Conservation (phyloP, 2,113 vertebrate species). For the Sturnus vulgaris region DNA sequence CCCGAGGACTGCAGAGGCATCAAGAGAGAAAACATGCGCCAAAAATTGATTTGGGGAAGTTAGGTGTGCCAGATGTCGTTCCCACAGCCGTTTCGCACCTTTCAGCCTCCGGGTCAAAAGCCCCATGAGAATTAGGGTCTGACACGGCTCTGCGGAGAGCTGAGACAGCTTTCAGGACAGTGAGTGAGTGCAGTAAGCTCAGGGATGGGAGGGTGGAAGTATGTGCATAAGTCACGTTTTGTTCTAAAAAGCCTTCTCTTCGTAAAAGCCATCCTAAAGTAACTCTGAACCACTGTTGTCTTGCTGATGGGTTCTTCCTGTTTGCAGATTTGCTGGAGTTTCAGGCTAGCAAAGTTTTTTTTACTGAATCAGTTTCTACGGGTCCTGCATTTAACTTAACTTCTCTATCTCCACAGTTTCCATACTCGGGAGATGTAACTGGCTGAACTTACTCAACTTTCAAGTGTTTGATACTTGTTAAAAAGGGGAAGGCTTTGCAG, state of each 20-base stretch:
- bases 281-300: background rate
- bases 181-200: background rate
- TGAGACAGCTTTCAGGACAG: background rate
- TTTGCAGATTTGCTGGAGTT: background rate
- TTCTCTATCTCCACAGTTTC: background rate
- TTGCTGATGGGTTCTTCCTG: background rate
- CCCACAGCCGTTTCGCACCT: background rate
- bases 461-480: background rate
- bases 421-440: background rate
- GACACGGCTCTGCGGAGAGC: background rate
- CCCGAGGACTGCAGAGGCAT: too few species aligned
- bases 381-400: background rate
- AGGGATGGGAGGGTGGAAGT: background rate
- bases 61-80: background rate
- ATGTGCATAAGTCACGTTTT: background rate
- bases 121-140: background rate
- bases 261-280: background rate
- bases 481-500: background rate
- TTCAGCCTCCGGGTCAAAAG: background rate
- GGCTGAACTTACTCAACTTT: background rate
- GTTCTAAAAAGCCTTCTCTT: background rate
- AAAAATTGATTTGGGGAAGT: background rate
- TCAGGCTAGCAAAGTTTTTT: background rate
- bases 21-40: background rate
- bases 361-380: background rate